Base-by-base conservation (phyloP, 2,888 invertebrate genomes). In the Xylota segnis region DNA sequence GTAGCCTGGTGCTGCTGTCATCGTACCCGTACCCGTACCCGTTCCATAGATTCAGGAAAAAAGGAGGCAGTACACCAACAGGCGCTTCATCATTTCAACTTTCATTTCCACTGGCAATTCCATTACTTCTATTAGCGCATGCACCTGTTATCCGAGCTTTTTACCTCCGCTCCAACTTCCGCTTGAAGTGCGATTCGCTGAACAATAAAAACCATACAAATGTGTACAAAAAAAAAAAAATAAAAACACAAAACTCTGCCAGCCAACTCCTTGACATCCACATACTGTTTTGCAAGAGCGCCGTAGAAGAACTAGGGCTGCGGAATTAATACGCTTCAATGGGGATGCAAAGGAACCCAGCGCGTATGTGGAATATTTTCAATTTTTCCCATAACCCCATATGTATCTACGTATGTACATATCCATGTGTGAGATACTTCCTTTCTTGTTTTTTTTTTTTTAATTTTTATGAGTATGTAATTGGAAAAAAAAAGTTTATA, bases 181-280 rank as follows among this genome's bases (percentile, higher is more conserved):
- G 75, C 76, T 65, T 52, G 63, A 84, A 75, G 45, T 81, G 71
- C 34, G 66, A 68, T 72, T 66, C 70, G 52, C 68, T 77, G 66
- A 77, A 75, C 82, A 82, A 82, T 77, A 84, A 76, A 79, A 72
- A 50, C 16, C 61, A 61, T 61, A 59, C 61, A 75, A 65, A 83
- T 56, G 47, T 45, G 54, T 43, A 65, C 45, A 32, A 47, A 54
- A 14, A 61, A 23, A 34, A 12, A 18, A 32, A 70, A n/a, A n/a
- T n/a, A n/a, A n/a, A n/a, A n/a, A n/a, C n/a, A n/a, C n/a, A n/a
- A 61, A 54, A 50, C 23, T 9, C 29, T 18, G 7, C 10, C 63
- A 74, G 58, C n/a, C 47, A 68, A 47, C 75, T 75, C 59, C 70
- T 76, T 79, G 58, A 72, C 43, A 66, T 66, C 54, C 43, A 18